phyloP scores from a whole-genome alignment of 1,140 invertebrate genomes.

The Cylas formicarius region DNA sequence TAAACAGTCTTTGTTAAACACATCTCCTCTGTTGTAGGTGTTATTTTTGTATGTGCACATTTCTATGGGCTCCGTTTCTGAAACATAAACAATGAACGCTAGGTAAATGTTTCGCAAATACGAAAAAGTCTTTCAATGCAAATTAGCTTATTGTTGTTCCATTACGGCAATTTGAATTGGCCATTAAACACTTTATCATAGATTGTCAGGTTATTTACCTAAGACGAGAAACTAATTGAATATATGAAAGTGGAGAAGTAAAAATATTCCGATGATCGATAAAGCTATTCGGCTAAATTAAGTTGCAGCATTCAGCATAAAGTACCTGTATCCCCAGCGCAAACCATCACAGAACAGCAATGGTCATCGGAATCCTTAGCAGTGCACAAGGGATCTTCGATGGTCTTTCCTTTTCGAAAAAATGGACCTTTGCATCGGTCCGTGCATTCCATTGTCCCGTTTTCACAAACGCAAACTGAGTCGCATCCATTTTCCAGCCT shows the following conservation, averaged over 20 bases:
- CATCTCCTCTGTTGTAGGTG: slow-evolving; percentile 62
- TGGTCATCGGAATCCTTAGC: slow-evolving; percentile 64
- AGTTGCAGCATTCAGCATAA: neutral
- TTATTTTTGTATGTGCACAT: slow-evolving; percentile 70
- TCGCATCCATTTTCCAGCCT: slow-evolving; percentile 61
- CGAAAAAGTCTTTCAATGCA: no score
- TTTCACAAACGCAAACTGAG: slow-evolving; percentile 58
- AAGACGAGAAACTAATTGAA: no score
- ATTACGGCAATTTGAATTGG: no score
- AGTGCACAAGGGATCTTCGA: slow-evolving; percentile 63
- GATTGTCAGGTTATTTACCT: no score
- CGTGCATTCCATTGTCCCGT: slow-evolving; percentile 58
- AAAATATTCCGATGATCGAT: no score
- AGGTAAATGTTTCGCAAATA: neutral
- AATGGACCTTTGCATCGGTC: slow-evolving; percentile 57
- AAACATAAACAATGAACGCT: slow-evolving; percentile 8
- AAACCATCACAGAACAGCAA: slow-evolving; percentile 67
- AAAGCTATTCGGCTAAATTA: no score
- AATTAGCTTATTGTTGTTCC: no score
- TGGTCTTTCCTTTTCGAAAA: slow-evolving; percentile 52
- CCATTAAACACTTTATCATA: no score
- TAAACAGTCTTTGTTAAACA: slow-evolving; percentile 70
- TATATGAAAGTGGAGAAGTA: no score
- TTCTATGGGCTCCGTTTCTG: slow-evolving; percentile 43
- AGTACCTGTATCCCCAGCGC: slow-evolving; percentile 49